These are phyloP conservation scores for Allobates femoralis DNA, from an alignment of 2,797 vertebrate genomes.

Conservation along the genomic window DNA sequence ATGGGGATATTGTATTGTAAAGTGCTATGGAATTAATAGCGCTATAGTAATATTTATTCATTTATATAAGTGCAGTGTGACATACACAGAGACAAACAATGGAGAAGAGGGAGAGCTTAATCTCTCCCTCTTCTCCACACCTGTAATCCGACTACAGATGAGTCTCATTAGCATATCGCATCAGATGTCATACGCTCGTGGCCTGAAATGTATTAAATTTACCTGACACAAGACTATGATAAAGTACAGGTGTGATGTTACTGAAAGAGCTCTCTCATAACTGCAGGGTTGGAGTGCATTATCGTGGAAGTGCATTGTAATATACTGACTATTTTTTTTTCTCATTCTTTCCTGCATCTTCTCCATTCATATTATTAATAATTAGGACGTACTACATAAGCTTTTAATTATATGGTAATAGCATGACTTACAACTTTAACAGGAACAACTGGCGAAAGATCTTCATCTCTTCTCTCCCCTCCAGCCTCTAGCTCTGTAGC, in stretches of 20 bases:
- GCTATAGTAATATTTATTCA: no score
- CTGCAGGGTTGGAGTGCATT: neutral
- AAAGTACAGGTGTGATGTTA: conserved; percentile 10
- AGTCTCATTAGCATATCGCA: no score
- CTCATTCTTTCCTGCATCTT: neutral
- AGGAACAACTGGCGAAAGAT: conserved; percentile 52
- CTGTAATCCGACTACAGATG: no score
- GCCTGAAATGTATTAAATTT: conserved; percentile 8
- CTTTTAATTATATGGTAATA: conserved; percentile 42
- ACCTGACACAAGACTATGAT: neutral
- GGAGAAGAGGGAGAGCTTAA: no score
- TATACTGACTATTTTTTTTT: neutral
- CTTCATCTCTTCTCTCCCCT: conserved; percentile 53
- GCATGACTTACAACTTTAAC: conserved; percentile 57
- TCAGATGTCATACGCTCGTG: no score
- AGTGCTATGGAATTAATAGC: no score
- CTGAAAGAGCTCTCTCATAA: neutral
- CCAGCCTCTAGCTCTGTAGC: conserved; percentile 97
- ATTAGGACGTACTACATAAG: conserved; percentile 20
- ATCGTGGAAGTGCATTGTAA: neutral
- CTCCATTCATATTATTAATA: neutral
- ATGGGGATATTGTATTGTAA: no score
- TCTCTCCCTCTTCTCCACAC: no score
- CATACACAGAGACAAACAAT: no score
- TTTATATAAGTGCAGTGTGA: no score